phyloP scores from a whole-genome alignment of 2,888 invertebrate species.

The Drosophila sordidula region DNA sequence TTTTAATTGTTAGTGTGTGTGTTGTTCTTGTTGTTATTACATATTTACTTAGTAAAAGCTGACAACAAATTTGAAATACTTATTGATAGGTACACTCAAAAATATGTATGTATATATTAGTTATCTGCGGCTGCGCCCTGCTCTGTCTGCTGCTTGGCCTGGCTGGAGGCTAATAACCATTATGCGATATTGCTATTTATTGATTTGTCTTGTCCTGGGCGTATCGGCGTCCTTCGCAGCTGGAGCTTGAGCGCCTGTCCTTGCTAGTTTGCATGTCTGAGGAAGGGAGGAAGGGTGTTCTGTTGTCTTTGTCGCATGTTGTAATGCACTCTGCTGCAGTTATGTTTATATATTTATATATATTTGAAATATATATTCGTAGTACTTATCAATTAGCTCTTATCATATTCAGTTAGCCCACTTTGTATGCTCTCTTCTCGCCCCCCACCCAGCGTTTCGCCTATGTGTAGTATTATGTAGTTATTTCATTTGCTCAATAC shows the following conservation, averaged over 20 bases:
- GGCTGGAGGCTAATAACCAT: constrained; percentile 12
- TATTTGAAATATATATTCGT: constrained; percentile 58
- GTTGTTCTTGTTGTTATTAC: constrained; percentile 40
- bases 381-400: constrained; percentile 74
- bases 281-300: background rate
- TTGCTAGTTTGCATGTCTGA: constrained; percentile 21
- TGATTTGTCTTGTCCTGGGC: constrained; percentile 56
- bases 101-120: constrained; percentile 48
- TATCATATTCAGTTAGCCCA: constrained; percentile 53
- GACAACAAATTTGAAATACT: constrained; percentile 79
- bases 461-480: constrained; percentile 34
- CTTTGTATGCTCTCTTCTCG: constrained; percentile 12
- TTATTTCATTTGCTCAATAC: constrained; percentile 56
- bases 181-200: constrained; percentile 29
- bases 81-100: constrained; percentile 76
- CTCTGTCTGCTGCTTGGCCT: constrained; percentile 5
- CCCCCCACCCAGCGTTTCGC: constrained; percentile 29
- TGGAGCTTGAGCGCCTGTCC: constrained; percentile 27
- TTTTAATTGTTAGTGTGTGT: constrained; percentile 44
- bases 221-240: constrained; percentile 9
- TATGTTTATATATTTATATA: constrained; percentile 54
- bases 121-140: constrained; percentile 22
- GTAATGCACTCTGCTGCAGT: constrained; percentile 38
- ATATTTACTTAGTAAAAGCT: constrained; percentile 75
- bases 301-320: constrained; percentile 19